Percentiles rank a stretch among this genome's conserved stretches.
phyloP scores from a whole-genome alignment of 2,113 vertebrate species.

The Ailuropoda melanoleuca region DNA sequence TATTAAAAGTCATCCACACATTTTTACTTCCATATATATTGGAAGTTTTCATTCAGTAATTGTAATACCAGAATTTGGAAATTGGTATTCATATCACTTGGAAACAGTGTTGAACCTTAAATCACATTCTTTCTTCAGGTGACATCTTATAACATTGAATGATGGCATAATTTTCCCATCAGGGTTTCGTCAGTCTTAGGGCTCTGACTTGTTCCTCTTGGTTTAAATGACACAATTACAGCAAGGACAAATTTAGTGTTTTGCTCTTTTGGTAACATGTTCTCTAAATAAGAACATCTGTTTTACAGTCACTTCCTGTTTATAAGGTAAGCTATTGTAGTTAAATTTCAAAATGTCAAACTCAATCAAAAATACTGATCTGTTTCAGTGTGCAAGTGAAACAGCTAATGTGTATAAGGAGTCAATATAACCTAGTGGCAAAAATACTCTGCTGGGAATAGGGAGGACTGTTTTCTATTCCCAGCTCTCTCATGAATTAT shows the following conservation, averaged over 20 bases:
- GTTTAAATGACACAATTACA: slow-evolving; percentile 75
- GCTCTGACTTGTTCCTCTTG: slow-evolving; percentile 69
- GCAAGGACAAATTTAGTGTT: slow-evolving; percentile 75
- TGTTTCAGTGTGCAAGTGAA: slow-evolving; percentile 43
- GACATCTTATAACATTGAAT: slow-evolving; percentile 68
- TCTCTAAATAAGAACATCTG: slow-evolving; percentile 79
- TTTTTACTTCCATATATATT: not conserved
- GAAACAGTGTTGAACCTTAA: not conserved
- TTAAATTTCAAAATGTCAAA: slow-evolving; percentile 81
- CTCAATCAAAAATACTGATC: slow-evolving; percentile 76
- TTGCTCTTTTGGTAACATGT: slow-evolving; percentile 74
- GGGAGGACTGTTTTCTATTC: slow-evolving; percentile 31
- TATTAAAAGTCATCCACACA: not conserved
- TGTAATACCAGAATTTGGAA: slow-evolving; percentile 61
- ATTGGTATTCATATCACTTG: slow-evolving; percentile 55
- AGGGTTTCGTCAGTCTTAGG: slow-evolving; percentile 63
- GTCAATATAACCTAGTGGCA: slow-evolving; percentile 49
- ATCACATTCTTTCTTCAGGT: slow-evolving; percentile 64
- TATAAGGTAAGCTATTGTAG: slow-evolving; percentile 73
- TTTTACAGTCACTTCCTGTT: slow-evolving; percentile 74
- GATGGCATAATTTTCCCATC: slow-evolving; percentile 76
- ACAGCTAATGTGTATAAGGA: slow-evolving; percentile 61
- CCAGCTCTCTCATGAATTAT: slow-evolving; percentile 64
- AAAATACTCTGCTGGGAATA: slow-evolving; percentile 53
- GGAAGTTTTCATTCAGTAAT: slow-evolving; percentile 37